Percentiles rank a stretch among this genome's conserved stretches.
Evolutionary conservation across 2,888 invertebrate genomes (phyloP).

Genomic region (Merodon equestris): DNA sequence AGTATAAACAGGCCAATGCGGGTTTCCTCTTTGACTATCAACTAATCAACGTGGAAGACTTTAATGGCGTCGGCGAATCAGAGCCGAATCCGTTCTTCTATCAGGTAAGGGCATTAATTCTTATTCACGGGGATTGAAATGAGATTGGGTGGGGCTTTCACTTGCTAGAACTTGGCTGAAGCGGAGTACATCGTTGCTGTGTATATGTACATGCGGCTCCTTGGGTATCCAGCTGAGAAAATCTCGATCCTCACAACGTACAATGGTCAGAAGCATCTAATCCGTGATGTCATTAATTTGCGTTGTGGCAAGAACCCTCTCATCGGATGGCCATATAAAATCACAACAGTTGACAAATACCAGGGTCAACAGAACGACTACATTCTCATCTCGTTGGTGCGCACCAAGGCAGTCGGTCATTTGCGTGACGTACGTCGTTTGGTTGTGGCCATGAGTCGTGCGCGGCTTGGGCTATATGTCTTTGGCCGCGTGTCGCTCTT

Average conservation of each 20-base stretch:
- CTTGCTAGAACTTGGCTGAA: slow-evolving; percentile 88
- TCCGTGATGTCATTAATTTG: slow-evolving; percentile 95
- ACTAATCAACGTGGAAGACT: slow-evolving; percentile 96
- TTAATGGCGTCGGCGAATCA: slow-evolving; percentile 97
- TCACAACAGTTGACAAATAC: slow-evolving; percentile 98
- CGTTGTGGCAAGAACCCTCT: slow-evolving; percentile 96
- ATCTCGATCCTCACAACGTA: slow-evolving; percentile 99
- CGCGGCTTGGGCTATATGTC: slow-evolving; percentile 96
- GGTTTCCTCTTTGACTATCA: slow-evolving; percentile 97
- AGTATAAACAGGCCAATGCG: slow-evolving; percentile 94
- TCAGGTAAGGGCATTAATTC: slow-evolving; percentile 87
- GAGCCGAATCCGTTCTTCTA: slow-evolving; percentile 99
- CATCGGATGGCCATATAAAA: slow-evolving; percentile 94
- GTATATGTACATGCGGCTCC: slow-evolving; percentile 98
- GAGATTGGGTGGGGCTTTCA: too few species aligned
- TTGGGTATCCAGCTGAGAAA: slow-evolving; percentile 97
- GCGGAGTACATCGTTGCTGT: slow-evolving; percentile 97
- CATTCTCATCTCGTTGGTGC: slow-evolving; percentile 95
- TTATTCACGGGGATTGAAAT: too few species aligned
- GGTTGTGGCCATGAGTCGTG: slow-evolving; percentile 98
- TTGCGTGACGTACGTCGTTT: slow-evolving; percentile 96
- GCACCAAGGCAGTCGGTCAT: slow-evolving; percentile 98
- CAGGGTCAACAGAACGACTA: slow-evolving; percentile 99
- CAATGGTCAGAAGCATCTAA: slow-evolving; percentile 98
- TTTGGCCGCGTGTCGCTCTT: slow-evolving; percentile 96